Conservation (phyloP, 2,797 vertebrate genomes). For the Megalops cyprinoides region DNA sequence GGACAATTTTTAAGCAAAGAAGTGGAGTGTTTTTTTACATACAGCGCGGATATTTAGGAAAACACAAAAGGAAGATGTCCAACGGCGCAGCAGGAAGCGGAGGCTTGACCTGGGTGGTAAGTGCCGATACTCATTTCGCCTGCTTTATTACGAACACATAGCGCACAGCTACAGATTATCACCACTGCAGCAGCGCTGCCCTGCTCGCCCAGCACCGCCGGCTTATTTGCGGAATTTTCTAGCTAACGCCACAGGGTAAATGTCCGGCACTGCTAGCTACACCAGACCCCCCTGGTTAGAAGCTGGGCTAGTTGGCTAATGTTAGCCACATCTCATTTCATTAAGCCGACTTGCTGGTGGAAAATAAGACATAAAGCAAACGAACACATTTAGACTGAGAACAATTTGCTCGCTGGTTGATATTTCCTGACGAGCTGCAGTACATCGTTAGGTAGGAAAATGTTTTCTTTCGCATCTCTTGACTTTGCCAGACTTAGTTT, state of each 20-base stretch:
- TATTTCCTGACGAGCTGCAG: no score
- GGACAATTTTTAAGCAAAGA: constrained; percentile 55
- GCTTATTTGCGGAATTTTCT: neutral
- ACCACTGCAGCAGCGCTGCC: neutral
- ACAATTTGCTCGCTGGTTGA: no score
- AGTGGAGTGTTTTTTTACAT: constrained; percentile 50
- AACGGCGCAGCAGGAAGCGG: constrained; percentile 85
- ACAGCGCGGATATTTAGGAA: constrained; percentile 41
- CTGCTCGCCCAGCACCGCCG: neutral
- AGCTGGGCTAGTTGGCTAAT: neutral
- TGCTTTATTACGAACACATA: neutral
- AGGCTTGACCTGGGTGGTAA: constrained; percentile 88
- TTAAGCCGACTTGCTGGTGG: no score
- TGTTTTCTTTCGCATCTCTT: no score
- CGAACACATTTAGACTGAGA: no score
- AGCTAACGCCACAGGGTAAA: neutral
- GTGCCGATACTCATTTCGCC: constrained; percentile 52
- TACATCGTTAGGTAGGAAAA: neutral
- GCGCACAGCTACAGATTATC: neutral
- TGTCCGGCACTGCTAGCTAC: neutral
- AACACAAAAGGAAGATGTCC: constrained; percentile 74
- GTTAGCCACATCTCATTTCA: no score
- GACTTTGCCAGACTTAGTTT: no score
- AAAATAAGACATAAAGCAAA: no score
- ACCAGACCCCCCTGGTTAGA: no score